These are phyloP conservation scores for Parochlus steinenii DNA, from an alignment of 2,888 invertebrate genomes.

Conservation along the genomic window DNA sequence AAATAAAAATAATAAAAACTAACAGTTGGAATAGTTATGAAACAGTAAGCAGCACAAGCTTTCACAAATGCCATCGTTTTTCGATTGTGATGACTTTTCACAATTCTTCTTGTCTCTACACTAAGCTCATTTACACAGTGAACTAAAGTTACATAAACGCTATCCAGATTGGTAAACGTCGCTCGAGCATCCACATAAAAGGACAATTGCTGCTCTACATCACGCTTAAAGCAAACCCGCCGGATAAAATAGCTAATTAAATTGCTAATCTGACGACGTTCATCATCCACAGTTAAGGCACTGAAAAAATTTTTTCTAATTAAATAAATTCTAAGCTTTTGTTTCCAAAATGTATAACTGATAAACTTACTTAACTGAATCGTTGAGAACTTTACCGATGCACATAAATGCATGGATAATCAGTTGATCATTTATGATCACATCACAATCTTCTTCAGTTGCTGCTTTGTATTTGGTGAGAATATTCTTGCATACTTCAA, in stretches of 20 bases:
- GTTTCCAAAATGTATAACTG: not conserved
- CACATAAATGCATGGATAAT: slow-evolving; percentile 78
- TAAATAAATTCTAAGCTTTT: not conserved
- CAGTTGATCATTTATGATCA: slow-evolving; percentile 53
- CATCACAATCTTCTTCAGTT: slow-evolving; percentile 32
- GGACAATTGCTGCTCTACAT: slow-evolving; percentile 79
- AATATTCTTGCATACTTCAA: slow-evolving; percentile 70
- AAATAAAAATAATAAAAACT: too few relatives aligned
- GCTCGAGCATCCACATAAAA: slow-evolving; percentile 89
- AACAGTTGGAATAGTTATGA: slow-evolving; percentile 95
- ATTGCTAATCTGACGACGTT: slow-evolving; percentile 68
- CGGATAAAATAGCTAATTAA: slow-evolving; percentile 67
- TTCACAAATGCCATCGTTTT: slow-evolving; percentile 75
- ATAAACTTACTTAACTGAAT: slow-evolving; percentile 77
- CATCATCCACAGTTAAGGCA: slow-evolving; percentile 83
- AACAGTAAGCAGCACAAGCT: slow-evolving; percentile 90
- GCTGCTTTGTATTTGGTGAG: slow-evolving; percentile 42
- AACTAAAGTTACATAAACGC: slow-evolving; percentile 69
- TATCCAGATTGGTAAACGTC: slow-evolving; percentile 78
- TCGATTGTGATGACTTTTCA: slow-evolving; percentile 56
- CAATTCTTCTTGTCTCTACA: slow-evolving; percentile 46
- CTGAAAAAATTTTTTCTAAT: slow-evolving; percentile 30
- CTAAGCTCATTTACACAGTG: slow-evolving; percentile 74
- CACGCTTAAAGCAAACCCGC: slow-evolving; percentile 64
- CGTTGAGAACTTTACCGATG: slow-evolving; percentile 77